phyloP scores from a whole-genome alignment of 2,113 vertebrate species.

The Hydrochoerus hydrochaeris region DNA sequence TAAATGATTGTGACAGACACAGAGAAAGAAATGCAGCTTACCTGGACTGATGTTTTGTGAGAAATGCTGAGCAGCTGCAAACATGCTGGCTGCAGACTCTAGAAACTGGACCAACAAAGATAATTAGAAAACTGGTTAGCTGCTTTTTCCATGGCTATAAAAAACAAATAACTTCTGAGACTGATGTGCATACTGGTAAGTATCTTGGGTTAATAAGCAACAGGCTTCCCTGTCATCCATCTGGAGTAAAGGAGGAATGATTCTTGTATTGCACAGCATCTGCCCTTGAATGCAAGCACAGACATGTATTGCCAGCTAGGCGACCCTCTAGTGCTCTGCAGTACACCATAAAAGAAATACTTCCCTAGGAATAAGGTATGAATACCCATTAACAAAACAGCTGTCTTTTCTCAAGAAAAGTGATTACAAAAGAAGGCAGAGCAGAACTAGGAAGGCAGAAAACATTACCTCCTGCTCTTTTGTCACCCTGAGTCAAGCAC shows the following conservation, averaged over 20 bases:
- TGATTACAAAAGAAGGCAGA: background rate
- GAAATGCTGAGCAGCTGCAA: conserved; percentile 92
- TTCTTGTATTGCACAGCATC: background rate
- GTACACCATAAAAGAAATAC: background rate
- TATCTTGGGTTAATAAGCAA: background rate
- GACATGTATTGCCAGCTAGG: background rate
- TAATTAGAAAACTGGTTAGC: conserved; percentile 17
- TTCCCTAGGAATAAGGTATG: background rate
- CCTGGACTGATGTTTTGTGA: conserved; percentile 89
- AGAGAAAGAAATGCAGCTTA: conserved; percentile 77
- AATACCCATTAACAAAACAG: background rate
- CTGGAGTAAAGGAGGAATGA: background rate
- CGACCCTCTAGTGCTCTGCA: background rate
- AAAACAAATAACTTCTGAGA: background rate
- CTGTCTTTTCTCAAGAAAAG: background rate
- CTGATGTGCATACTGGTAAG: background rate
- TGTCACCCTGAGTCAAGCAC: background rate
- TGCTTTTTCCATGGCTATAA: background rate
- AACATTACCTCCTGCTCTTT: background rate
- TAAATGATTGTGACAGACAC: background rate
- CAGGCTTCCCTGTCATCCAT: background rate
- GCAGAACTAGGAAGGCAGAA: background rate
- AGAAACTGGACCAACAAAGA: conserved; percentile 90
- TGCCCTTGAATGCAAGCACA: background rate
- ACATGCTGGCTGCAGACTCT: conserved; percentile 94